Conservation (phyloP, 2,888 invertebrate species). For the Pheosia gnoma region DNA sequence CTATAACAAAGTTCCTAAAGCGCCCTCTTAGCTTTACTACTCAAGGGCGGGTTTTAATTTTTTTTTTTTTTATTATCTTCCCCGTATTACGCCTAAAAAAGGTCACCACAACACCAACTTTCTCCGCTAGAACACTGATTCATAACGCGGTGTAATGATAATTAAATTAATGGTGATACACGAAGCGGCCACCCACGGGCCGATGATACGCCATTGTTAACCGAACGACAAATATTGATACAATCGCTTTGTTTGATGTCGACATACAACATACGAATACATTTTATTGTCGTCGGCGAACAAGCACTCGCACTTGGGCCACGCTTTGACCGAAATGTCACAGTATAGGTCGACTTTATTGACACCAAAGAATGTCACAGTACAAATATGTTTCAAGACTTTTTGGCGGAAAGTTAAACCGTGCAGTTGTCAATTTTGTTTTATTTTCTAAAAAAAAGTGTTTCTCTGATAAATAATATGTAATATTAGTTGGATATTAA, state of each 20-base stretch:
- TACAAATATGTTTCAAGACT: too few species aligned
- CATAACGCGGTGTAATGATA: constrained; percentile 58
- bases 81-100: neutral
- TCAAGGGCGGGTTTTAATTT: too few species aligned
- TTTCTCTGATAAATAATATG: too few species aligned
- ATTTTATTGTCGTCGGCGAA: constrained; percentile 17
- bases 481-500: too few species aligned
- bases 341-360: neutral
- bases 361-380: too few species aligned
- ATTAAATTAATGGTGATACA: constrained; percentile 72
- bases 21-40: too few species aligned
- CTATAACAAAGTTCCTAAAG: too few species aligned
- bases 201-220: constrained; percentile 66
- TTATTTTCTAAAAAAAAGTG: too few species aligned
- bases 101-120: constrained; percentile 28
- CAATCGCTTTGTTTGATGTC: constrained; percentile 61
- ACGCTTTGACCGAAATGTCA: neutral
- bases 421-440: too few species aligned
- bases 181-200: constrained; percentile 65
- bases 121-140: constrained; percentile 52
- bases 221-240: constrained; percentile 75
- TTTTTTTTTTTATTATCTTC: neutral
- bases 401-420: too few species aligned
- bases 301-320: constrained; percentile 5
- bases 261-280: constrained; percentile 30